Evolutionary conservation across 2,113 vertebrate species (phyloP).

Genomic region (Oncorhynchus masou): DNA sequence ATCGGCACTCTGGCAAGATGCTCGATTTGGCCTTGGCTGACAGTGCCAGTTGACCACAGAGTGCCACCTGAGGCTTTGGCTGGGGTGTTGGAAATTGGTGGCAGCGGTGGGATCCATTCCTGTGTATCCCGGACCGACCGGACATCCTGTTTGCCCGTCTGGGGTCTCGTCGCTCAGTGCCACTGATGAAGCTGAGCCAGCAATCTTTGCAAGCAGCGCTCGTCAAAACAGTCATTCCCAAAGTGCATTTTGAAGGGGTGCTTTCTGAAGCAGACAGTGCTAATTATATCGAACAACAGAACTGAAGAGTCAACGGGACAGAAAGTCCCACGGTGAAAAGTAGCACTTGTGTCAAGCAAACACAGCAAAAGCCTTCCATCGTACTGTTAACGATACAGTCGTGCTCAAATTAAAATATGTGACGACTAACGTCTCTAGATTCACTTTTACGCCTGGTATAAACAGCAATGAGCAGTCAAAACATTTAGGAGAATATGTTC

Average conservation of each 20-base stretch:
- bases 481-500: not conserved
- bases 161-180: constrained; percentile 36
- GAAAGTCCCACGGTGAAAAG: constrained; percentile 26
- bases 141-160: not conserved
- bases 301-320: constrained; percentile 28
- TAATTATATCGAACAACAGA: constrained; percentile 29
- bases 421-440: constrained; percentile 1
- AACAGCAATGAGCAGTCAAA: constrained; percentile 21
- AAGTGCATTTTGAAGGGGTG: constrained; percentile 57
- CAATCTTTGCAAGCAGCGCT: constrained; percentile 18
- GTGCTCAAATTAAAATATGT: constrained; percentile 45
- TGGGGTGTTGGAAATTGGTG: constrained; percentile 14
- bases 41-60: constrained; percentile 24
- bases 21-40: constrained; percentile 26
- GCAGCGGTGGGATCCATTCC: constrained; percentile 13
- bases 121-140: constrained; percentile 10
- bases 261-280: constrained; percentile 44
- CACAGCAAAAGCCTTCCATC: constrained; percentile 20
- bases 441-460: not conserved
- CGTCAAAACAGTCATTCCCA: constrained; percentile 43
- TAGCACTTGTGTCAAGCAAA: not conserved
- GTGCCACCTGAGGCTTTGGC: constrained; percentile 40
- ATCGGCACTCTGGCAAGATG: constrained; percentile 58
- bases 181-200: constrained; percentile 28
- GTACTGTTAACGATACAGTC: constrained; percentile 28